Base-by-base conservation (phyloP, 2,888 invertebrate genomes). In the Pelosia muscerda region DNA sequence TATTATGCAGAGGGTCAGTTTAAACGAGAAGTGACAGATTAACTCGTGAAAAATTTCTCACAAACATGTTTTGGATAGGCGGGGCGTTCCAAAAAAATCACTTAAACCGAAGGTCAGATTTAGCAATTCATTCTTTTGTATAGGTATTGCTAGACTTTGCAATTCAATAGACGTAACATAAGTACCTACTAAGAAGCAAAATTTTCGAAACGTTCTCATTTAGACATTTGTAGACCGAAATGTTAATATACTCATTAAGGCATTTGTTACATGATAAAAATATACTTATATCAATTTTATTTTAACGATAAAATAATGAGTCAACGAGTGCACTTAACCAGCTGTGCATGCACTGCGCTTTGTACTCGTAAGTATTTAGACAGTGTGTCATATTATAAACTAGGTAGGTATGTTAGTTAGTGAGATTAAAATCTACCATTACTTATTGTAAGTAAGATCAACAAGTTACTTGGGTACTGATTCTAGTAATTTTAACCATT, bases 81-180 rank as follows among this genome's bases (percentile, higher is more conserved):
- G 23, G 26, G 19, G 38, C 31, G 9, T n/a, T 49, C 42, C 22
- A 60, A 9, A 49, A 68, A 69, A 63, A 26, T 26, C 11, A 38
- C 28, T 63, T 53, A 25, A 23, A 1, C 15, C 0, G 54, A 55
- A 55, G 54, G 54, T 77, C 67, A 63, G 28, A 61, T 63, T 61
- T 38, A n/a, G 65, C 59, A 74, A 72, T 56, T n/a, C 28, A 22
- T 31, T 65, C 13, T 53, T 60, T n/a, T 71, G 54, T 55, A 25
- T 22, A 49, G 49, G 15, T 54, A 61, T 42, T 63, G 68, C 54
- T 42, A 57, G 62, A 63, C 60, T 58, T n/a, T 55, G 15, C 63
- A 55, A 19, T 55, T 54, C 31, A 63, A 55, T 25, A 55, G 13
- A 55, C 26, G 54, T 55, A 63, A 55, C 25, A 10, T 55, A 54